Evolutionary conservation across 2,888 invertebrate genomes (phyloP), one percentile per base, ranked within the genome.

Genomic region (Clunio marinus): DNA sequence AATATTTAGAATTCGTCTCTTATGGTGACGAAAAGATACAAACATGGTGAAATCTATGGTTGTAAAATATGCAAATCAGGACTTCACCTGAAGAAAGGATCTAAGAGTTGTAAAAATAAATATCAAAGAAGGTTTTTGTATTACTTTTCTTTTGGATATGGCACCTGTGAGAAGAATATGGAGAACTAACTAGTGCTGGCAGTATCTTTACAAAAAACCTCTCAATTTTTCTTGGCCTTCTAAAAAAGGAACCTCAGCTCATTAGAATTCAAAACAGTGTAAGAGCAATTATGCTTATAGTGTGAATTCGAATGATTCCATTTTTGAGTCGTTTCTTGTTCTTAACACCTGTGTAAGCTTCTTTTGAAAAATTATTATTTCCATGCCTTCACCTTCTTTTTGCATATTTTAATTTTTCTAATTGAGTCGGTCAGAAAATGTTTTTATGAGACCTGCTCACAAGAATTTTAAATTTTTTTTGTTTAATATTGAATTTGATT

Each of bases 221-320:
- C 17, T 51, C 17, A 15, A 17, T 22, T 51, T 45, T 62, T 45
- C n/a, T 45, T 45, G 45, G 46, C 46, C 46, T 63, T 27, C 28
- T 24, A 37, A 5, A n/a, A n/a, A 45, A 27, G 8, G 17, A 17
- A 8, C 15, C 45, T 25, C 1, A 7, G 17, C 60, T 63, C 46
- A 63, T 63, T 63, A 63, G 63, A 37, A 63, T 63, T 27, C 46
- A 63, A 63, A 63, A 20, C 46, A 63, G 5, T 1, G 37, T 62
- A 22, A 28, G 45, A 63, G 25, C 62, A 63, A 63, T 27, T 25
- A 25, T 41, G n/a, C n/a, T 17, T 59, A 10, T 32, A 55, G 28
- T 32, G 17, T 59, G 20, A 60, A 60, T 60, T 60, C 35, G 27
- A 60, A 35, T 60, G 17, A 17, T 35, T 41, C 35, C 35, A 45